Base-by-base conservation (phyloP, 1,140 invertebrate genomes). In the Dendroctonus ponderosae region DNA sequence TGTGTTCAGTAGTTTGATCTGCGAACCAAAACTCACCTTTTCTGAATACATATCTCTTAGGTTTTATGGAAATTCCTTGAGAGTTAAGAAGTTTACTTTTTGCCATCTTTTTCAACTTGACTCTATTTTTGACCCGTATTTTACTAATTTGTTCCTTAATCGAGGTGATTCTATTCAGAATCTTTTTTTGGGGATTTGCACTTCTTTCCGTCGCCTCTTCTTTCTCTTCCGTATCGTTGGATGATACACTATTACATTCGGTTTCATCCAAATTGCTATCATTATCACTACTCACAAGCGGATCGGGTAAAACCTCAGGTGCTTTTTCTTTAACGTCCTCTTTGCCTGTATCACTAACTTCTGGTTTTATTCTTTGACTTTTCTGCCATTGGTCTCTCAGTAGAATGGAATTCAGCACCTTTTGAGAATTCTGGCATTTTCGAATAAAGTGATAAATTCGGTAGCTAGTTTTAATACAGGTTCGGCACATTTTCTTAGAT, bases 391-490 rank as follows among this genome's bases (percentile, higher is more conserved):
- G 14, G 7, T n/a, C 8, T 37, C 41, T 62, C 8, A 46, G 42
- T 38, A 67, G 56, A 46, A 67, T 62, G 38, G 14, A 7, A 11
- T 62, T 44, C 15, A 67, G 49, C 50, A 57, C 5, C 46, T 15
- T 49, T 63, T 68, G 60, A 12, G 60, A 58, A 41, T 41, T 49
- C 46, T 63, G 62, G 62, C 66, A 68, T 52, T 62, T 68, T 7
- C 38, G 26, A 39, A 68, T 5, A 53, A 68, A 68, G 11, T 63
- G 11, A 42, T 62, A 63, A 2, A 46, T 57, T 26, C 44, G 6
- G 39, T 62, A 68, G 54, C 62, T 46, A 9, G n/a, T 46, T 68
- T 63, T 57, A 51, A 68, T 63, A 46, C 66, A 68, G n/a, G 12
- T 8, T 58, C 42, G 57, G 40, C 66, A 68, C 60, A 68, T 68